Evolutionary conservation across 2,797 vertebrate genomes (phyloP), one percentile per base, ranked within the genome.

Genomic region (Pachyuromys duprasi): DNA sequence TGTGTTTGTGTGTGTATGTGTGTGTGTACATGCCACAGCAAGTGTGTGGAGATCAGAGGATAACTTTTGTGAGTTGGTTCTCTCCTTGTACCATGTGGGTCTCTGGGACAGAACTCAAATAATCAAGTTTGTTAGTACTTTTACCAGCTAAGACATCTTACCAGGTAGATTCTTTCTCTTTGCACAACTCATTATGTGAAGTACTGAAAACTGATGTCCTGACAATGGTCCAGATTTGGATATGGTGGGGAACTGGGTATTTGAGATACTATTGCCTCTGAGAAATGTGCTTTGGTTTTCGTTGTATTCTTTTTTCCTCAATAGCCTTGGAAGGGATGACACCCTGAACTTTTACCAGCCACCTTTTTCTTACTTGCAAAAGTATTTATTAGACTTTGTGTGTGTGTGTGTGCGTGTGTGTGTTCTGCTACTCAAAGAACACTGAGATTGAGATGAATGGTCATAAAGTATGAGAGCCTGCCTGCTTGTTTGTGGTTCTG

Each of bases 311-410:
- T 88, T 76, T 49, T 42, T 36, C 6, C 39, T 4, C 24, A 70
- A 57, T 92, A 33, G 72, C 15, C 22, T n/a, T 78, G 33, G 33
- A 94, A 91, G 2, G n/a, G 39, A 70, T 57, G 55, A 79, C 8
- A 81, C 31, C 31, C 3, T 60, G 3, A 83, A 5, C 8, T 82
- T 67, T 65, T 42, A 89, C 26, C 55, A 78, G 14, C 69, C 49
- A 26, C 53, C 39, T 57, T 94, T 93, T 76, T 26, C 45, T 93
- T 94, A 94, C 8, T n/a, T 81, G 57, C 13, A 86, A 63, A 84
- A 86, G 0, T 45, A 87, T 78, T 75, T 79, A 31, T 63, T 75
- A 65, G 33, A 28, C 70, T 79, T 69, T 22, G 57, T 83, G 45
- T 39, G 12, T 62, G 60, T 60, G 60, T 63, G 62, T 63, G 24